Evolutionary conservation across 2,888 invertebrate species (phyloP), one percentile per base, ranked within the genome.

Genomic region (Sarcophaga carnaria): DNA sequence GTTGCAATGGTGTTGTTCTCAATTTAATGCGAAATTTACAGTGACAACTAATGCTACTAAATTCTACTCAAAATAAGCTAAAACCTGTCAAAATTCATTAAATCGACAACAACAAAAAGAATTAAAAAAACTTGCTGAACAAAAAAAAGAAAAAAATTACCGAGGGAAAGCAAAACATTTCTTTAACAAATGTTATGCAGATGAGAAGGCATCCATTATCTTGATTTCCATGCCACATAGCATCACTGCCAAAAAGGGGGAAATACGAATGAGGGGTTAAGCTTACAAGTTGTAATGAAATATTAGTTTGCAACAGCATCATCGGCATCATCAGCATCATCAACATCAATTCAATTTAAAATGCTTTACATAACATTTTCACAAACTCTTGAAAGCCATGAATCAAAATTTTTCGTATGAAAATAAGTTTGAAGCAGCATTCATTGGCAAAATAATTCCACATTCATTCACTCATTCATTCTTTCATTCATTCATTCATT

Each of bases 81-180:
- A 80, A 86, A 86, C 77, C 86, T 86, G 86, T 86, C 86, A 86
- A 86, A 86, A 86, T 83, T 77, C 83, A 86, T 86, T 86, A 80
- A 69, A 80, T 64, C 60, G 27, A 37, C 17, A 83, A 77, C 37
- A 64, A 75, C 5, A 63, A 47, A 25, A 17, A 62, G 60, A n/a
- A 54, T 22, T 10, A 37, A 63, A 25, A 45, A 60, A 37, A 49
- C 49, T 22, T 27, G 20, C 25, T n/a, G 14, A 5, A 62, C n/a
- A 14, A 62, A 22, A 62, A 22, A 14, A 27, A 27, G 4, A 27
- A 54, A 71, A 37, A 37, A 37, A 2, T 8, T 12, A n/a, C 22
- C 6, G n/a, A 20, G 20, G n/a, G 25, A 4, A 20, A 62, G 62
- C 10, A 62, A n/a, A 10, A 62, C 10, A 20, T 62, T 22, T 20